phyloP scores from a whole-genome alignment of 2,113 vertebrate species.

The Bambusicola thoracicus region DNA sequence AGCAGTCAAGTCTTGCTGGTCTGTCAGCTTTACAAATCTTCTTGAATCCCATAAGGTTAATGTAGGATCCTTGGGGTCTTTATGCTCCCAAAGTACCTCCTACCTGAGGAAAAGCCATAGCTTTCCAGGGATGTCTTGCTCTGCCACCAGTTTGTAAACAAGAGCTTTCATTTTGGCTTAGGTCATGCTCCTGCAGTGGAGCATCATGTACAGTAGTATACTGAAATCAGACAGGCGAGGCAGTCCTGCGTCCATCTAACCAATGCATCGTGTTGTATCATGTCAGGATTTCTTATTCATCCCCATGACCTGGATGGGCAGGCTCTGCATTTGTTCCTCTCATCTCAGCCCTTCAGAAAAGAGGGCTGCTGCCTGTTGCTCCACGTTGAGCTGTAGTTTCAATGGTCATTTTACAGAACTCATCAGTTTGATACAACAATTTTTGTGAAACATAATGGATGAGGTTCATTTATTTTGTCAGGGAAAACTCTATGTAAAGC shows the following conservation, averaged over 20 bases:
- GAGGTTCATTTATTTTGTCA: background rate
- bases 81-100: background rate
- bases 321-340: background rate
- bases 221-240: background rate
- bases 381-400: background rate
- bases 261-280: rapidly evolving
- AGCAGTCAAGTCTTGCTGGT: background rate
- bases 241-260: background rate
- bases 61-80: background rate
- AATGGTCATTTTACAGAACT: background rate
- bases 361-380: background rate
- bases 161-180: background rate
- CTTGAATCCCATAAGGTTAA: background rate
- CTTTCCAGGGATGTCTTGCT: background rate
- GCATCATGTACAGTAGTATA: too few species aligned
- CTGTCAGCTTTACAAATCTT: background rate
- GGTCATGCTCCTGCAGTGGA: rapidly evolving
- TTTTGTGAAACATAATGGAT: background rate
- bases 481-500: background rate
- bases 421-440: background rate
- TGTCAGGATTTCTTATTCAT: background rate
- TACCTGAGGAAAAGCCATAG: background rate
- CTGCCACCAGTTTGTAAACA: rapidly evolving
- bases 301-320: background rate
- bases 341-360: background rate